phyloP scores from a whole-genome alignment of 2,113 vertebrate species.

The Eira barbara region DNA sequence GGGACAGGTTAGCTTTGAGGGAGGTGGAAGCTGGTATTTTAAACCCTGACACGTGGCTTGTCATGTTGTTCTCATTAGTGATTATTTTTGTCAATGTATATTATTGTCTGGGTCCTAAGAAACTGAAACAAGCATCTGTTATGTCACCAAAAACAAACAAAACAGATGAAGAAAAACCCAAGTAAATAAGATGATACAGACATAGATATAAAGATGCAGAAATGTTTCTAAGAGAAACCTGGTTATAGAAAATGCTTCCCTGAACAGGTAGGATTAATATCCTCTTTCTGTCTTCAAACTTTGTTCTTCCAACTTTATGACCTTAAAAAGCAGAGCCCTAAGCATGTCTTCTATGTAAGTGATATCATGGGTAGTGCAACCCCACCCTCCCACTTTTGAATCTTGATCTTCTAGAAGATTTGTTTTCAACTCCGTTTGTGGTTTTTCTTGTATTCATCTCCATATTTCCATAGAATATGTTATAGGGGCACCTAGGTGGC shows the following conservation, averaged over 20 bases:
- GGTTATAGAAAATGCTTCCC: neutral
- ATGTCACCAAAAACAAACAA: neutral
- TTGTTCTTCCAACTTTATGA: neutral
- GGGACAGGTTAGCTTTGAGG: neutral
- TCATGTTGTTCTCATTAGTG: neutral
- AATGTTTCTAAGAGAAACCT: neutral
- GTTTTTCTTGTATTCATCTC: neutral
- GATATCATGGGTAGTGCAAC: neutral
- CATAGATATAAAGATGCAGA: neutral
- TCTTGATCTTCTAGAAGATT: neutral
- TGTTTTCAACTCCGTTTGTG: neutral
- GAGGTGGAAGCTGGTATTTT: neutral
- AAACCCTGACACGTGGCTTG: neutral
- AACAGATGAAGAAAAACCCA: neutral
- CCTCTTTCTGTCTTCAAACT: neutral
- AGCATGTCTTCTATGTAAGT: neutral
- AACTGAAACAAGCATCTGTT: neutral
- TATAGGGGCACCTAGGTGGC: neutral
- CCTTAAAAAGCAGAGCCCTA: neutral
- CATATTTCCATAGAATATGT: neutral
- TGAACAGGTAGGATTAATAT: neutral
- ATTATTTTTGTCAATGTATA: neutral
- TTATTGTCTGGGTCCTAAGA: neutral
- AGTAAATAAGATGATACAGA: neutral
- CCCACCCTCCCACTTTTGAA: neutral